Conservation (phyloP, 2,797 vertebrate species). For the Melanotaenia trifasciata region DNA sequence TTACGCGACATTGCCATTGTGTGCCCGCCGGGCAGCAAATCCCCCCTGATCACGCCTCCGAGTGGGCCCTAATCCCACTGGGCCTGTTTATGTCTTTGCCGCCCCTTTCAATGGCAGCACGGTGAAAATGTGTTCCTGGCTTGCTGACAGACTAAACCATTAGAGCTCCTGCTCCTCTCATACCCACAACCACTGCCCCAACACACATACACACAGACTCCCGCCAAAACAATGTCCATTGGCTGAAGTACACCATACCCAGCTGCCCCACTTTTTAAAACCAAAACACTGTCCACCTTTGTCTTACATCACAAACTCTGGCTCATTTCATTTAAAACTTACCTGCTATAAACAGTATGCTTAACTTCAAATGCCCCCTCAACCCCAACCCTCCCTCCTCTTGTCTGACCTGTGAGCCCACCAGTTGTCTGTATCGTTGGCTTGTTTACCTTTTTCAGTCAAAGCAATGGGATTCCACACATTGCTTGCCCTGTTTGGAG, state of each 20-base stretch:
- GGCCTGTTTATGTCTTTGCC: conserved; percentile 81
- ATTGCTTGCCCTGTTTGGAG: conserved; percentile 52
- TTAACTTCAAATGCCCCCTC: conserved; percentile 25
- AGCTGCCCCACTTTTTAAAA: conserved; percentile 50
- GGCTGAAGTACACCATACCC: conserved; percentile 26
- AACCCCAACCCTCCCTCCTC: not conserved
- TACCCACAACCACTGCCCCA: conserved; percentile 21
- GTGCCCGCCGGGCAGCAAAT: conserved; percentile 78
- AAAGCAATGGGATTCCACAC: conserved; percentile 72
- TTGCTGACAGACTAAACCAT: conserved; percentile 67
- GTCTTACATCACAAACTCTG: conserved; percentile 29
- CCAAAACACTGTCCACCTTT: conserved; percentile 47
- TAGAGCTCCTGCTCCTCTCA: conserved; percentile 47
- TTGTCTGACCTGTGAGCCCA: conserved; percentile 52
- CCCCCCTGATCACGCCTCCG: conserved; percentile 81
- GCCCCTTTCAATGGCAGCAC: conserved; percentile 68
- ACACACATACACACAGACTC: conserved; percentile 46
- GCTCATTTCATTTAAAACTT: conserved; percentile 27
- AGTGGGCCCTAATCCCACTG: conserved; percentile 80
- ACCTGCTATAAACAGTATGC: conserved; percentile 18
- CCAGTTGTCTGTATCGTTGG: conserved; percentile 53
- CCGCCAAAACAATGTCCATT: conserved; percentile 59
- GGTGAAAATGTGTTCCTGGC: conserved; percentile 79
- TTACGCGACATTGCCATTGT: conserved; percentile 77
- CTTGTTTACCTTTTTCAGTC: conserved; percentile 76